Evolutionary conservation across 2,888 invertebrate genomes (phyloP).

Genomic region (Anoplius nigerrimus): DNA sequence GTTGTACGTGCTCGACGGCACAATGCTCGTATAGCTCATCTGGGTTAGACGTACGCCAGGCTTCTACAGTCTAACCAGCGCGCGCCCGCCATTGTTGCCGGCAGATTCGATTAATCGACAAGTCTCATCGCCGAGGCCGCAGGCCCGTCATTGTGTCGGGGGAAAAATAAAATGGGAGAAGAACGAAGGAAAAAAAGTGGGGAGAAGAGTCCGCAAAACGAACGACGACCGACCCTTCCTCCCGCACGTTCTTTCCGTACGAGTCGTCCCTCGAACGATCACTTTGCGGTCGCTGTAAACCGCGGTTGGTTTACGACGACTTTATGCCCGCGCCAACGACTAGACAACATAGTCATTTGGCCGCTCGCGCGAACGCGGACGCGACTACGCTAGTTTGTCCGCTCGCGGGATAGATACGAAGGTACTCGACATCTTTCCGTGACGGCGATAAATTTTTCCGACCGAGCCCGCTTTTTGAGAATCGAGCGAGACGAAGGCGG

Average conservation of each 20-base stretch:
- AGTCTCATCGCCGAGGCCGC: slow-evolving; percentile 21
- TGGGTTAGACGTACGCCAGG: too few species aligned
- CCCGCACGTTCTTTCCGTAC: background rate
- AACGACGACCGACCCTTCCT: slow-evolving; percentile 6
- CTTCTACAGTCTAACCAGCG: background rate
- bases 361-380: too few species aligned
- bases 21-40: slow-evolving; percentile 12
- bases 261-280: background rate
- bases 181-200: too few species aligned
- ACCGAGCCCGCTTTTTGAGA: too few species aligned
- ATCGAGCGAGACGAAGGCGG: too few species aligned
- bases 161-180: too few species aligned
- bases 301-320: slow-evolving; percentile 11
- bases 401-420: background rate
- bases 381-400: slow-evolving; percentile 1
- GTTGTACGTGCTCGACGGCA: slow-evolving; percentile 15
- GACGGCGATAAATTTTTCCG: too few species aligned
- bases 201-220: slow-evolving; percentile 12
- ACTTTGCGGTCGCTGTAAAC: slow-evolving; percentile 5
- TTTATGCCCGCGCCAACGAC: slow-evolving; percentile 9
- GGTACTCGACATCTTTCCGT: too few species aligned
- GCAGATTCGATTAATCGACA: slow-evolving; percentile 33
- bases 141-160: background rate
- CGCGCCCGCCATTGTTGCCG: slow-evolving; percentile 19
- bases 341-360: slow-evolving; percentile 8